Percentiles rank a stretch among this genome's conserved stretches.
These are phyloP conservation scores for Acrocephalus scirpaceus DNA, from an alignment of 2,797 vertebrate species.

Conservation along the genomic window DNA sequence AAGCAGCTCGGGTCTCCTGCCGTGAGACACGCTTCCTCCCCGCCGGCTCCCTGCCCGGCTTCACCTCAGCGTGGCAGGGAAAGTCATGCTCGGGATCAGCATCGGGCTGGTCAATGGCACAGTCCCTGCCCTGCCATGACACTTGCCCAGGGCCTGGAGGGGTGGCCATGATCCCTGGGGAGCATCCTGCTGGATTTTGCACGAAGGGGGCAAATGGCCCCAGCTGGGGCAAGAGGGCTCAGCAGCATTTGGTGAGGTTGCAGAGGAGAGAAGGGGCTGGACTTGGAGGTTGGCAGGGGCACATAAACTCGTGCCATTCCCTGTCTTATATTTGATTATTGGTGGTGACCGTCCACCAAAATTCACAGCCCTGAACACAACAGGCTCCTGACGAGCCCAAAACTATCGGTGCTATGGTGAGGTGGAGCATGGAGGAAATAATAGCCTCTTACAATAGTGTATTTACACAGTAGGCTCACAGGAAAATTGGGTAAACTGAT, in stretches of 20 bases:
- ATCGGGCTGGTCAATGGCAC: not conserved
- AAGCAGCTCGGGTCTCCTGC: slow-evolving; percentile 37
- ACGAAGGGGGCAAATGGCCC: not conserved
- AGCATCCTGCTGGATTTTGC: not conserved
- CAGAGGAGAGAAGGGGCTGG: not conserved
- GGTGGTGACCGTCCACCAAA: not conserved
- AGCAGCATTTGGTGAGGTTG: not conserved
- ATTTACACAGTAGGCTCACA: slow-evolving; percentile 65
- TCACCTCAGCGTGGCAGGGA: slow-evolving; percentile 6
- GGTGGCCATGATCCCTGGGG: not conserved
- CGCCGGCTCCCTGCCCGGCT: not conserved
- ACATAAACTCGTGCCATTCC: not conserved
- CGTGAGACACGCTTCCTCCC: slow-evolving; percentile 49
- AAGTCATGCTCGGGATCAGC: not conserved
- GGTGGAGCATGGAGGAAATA: slow-evolving; percentile 37
- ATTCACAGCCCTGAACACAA: not conserved
- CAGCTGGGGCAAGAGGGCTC: not conserved
- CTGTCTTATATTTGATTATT: not conserved
- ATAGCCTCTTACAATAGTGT: slow-evolving; percentile 40
- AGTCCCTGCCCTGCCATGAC: not conserved
- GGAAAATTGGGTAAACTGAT: slow-evolving; percentile 68
- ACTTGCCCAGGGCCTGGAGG: not conserved
- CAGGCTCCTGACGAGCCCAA: fast-evolving
- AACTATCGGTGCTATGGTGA: not conserved
- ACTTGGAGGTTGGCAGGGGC: not conserved